A percentile compares a stretch with the other conserved stretches of the same genome.
phyloP scores from a whole-genome alignment of 2,113 vertebrate genomes.

The Reinhardtius hippoglossoides region DNA sequence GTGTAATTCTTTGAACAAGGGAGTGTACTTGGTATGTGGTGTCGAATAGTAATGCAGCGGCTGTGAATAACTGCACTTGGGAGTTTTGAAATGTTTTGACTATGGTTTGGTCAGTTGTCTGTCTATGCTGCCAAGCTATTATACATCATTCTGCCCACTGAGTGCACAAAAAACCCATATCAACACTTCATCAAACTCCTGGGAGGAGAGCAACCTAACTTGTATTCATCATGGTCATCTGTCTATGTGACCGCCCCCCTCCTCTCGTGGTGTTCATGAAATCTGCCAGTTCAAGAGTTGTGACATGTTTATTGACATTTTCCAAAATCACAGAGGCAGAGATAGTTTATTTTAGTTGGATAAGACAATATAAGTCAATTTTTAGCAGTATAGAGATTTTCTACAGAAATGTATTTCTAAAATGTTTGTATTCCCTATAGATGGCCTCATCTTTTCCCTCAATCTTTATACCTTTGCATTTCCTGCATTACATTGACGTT shows the following conservation, averaged over 20 bases:
- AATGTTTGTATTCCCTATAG: neutral
- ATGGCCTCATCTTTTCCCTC: neutral
- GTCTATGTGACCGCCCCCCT: neutral
- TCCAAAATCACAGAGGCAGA: too few relatives aligned
- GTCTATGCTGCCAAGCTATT: neutral
- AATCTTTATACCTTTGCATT: neutral
- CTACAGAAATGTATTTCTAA: too few relatives aligned
- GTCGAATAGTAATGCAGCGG: constrained; percentile 67
- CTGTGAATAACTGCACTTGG: constrained; percentile 41
- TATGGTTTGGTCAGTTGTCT: neutral
- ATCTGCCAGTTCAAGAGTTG: neutral
- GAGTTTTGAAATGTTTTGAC: constrained; percentile 35
- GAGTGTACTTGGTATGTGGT: constrained; percentile 66
- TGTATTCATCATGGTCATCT: too few relatives aligned
- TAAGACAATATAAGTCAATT: neutral
- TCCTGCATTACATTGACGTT: neutral
- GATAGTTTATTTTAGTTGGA: neutral
- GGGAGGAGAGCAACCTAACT: neutral
- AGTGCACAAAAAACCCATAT: neutral
- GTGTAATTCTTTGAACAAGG: constrained; percentile 80
- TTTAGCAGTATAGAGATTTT: too few relatives aligned
- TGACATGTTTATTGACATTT: too few relatives aligned
- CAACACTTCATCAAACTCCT: neutral
- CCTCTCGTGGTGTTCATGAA: neutral
- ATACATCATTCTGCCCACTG: neutral